A percentile compares a stretch with the other conserved stretches of the same genome.
Conservation (phyloP, 2,888 invertebrate species). For the Cryptophagus acutangulus region DNA sequence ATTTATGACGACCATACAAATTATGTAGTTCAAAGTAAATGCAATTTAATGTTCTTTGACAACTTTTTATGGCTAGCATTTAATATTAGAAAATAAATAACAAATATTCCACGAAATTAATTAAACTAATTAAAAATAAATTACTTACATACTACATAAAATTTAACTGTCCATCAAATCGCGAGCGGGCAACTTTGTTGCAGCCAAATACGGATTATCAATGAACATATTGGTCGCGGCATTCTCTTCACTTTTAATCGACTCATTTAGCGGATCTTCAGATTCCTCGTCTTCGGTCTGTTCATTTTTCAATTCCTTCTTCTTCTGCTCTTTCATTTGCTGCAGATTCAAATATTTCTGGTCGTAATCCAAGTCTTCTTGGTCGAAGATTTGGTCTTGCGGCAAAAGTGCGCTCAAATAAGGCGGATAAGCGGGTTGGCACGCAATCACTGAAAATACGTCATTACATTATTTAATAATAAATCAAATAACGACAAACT, state of each 20-base stretch:
- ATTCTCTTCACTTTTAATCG: conserved; percentile 46
- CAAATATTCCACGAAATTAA: too few species aligned
- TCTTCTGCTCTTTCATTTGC: conserved; percentile 37
- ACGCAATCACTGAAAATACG: conserved; percentile 74
- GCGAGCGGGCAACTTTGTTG: conserved; percentile 45
- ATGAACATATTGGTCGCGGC: conserved; percentile 53
- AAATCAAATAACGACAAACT: conserved; percentile 43
- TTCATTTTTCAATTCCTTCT: conserved; percentile 28
- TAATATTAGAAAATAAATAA: too few species aligned
- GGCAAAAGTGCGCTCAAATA: conserved; percentile 84
- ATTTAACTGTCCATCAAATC: conserved; percentile 31
- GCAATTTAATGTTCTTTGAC: too few species aligned
- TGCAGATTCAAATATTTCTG: conserved; percentile 52
- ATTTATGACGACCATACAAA: too few species aligned
- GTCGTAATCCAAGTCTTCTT: conserved; percentile 76
- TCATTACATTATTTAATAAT: background rate
- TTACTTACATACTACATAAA: too few species aligned
- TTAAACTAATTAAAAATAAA: too few species aligned
- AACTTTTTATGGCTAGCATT: too few species aligned
- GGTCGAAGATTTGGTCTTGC: conserved; percentile 91
- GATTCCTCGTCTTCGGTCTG: conserved; percentile 30
- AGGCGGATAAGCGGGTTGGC: conserved; percentile 73
- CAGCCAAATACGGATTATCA: conserved; percentile 68
- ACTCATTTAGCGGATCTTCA: conserved; percentile 36
- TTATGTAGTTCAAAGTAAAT: too few species aligned